These are phyloP conservation scores for Forbesichthys papilliferus DNA, from an alignment of 2,113 vertebrate genomes.

Conservation along the genomic window DNA sequence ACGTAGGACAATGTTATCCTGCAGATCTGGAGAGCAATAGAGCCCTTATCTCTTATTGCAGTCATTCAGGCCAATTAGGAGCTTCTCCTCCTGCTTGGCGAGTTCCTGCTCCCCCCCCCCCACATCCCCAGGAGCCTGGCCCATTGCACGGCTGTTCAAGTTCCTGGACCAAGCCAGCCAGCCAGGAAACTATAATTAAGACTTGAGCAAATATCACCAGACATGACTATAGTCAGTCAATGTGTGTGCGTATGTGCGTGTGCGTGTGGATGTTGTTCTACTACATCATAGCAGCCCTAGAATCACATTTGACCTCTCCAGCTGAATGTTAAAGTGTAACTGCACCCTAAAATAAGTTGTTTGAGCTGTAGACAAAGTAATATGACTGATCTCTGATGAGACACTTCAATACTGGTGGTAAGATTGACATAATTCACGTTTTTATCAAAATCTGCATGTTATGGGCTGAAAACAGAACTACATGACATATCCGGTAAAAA, in stretches of 20 bases:
- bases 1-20: constrained; percentile 63
- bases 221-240: constrained; percentile 21
- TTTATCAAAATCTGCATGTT: too few relatives aligned
- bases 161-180: constrained; percentile 42
- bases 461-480: too few relatives aligned
- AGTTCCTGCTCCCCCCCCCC: constrained; percentile 42
- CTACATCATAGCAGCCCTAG: too few relatives aligned
- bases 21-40: constrained; percentile 56
- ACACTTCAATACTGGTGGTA: too few relatives aligned
- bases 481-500: too few relatives aligned
- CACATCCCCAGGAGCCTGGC: constrained; percentile 2
- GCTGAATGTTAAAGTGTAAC: too few relatives aligned
- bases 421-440: too few relatives aligned
- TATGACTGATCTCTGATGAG: too few relatives aligned
- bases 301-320: background rate
- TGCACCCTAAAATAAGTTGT: too few relatives aligned
- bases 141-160: constrained; percentile 56
- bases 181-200: constrained; percentile 27
- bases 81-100: constrained; percentile 47
- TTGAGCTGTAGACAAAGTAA: too few relatives aligned
- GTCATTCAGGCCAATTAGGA: constrained; percentile 62
- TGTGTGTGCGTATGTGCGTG: background rate
- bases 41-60: constrained; percentile 68
- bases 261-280: too few relatives aligned
- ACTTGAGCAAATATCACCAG: constrained; percentile 50